Evolutionary conservation across 2,113 vertebrate species (phyloP).

Genomic region (Saimiri boliviensis): DNA sequence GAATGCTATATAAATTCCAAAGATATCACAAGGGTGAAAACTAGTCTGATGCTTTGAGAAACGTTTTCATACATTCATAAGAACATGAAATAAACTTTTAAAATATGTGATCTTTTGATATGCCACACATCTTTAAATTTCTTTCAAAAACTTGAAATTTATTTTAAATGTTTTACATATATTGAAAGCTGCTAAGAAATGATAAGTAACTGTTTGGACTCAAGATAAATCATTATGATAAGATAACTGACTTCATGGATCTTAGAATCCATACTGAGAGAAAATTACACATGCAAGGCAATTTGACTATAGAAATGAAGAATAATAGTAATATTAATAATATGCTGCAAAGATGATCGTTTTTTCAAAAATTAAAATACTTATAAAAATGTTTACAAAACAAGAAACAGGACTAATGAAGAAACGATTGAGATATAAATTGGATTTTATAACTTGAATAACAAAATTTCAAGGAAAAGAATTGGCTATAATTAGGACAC

Average conservation of each 20-base stretch:
- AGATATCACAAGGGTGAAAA: neutral
- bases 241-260: neutral
- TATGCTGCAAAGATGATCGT: neutral
- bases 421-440: neutral
- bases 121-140: neutral
- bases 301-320: neutral
- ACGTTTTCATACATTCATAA: neutral
- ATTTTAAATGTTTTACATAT: neutral
- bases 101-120: neutral
- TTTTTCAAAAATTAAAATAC: neutral
- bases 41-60: neutral
- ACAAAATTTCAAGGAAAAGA: neutral
- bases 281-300: neutral
- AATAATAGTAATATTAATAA: neutral
- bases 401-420: neutral
- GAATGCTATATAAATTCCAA: neutral
- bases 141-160: neutral
- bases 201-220: neutral
- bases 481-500: neutral
- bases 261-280: neutral
- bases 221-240: neutral
- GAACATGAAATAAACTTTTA: neutral
- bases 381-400: neutral
- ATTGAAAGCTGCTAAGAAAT: too few species aligned
- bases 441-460: neutral